Evolutionary conservation across 1,140 invertebrate genomes (phyloP), one percentile per base, ranked within the genome.

Genomic region (Aleiodes sp.): DNA sequence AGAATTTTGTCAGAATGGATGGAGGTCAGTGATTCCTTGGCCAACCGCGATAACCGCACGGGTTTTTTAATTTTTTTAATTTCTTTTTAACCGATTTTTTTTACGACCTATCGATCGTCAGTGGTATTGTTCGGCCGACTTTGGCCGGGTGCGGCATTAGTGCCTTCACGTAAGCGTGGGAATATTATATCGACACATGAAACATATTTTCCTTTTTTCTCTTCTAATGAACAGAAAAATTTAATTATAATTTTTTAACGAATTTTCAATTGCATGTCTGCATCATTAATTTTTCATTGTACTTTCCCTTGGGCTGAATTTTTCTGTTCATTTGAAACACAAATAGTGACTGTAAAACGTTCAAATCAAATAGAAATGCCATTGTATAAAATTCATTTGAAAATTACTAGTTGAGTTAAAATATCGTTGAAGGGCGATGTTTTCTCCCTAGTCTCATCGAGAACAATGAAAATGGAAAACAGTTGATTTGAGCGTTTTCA

Each of bases 121-220:
- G 83, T 84, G 81, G 81, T 78, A 78, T 79, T 76, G 79, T 83
- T 77, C 74, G 78, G 79, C 81, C 79, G 78, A 79, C 77, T 76
- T 60, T 70, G 82, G 81, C 79, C 82, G 78, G 81, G 84, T 86
- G 85, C 85, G 84, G 85, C 85, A 84, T 84, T 81, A 82, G 85
- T 86, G 85, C 84, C 84, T 79, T 85, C 81, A 86, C 85, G 82
- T 86, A 86, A 86, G 85, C 85, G 85, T 86, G 85, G 82, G 77
- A 83, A 82, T 86, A 78, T 84, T 85, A 86, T 86, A 86, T 83
- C 80, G 85, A 86, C 83, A 86, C 85, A 86, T 80, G 79, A 82
- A 85, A 86, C 83, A 84, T 82, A 66, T 75, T 79, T 71, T 75
- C 62, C 70, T 65, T 61, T n/a, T n/a, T n/a, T n/a, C n/a, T n/a